These are phyloP conservation scores for Epizoanthus illoricatus DNA, from an alignment of 92 coral and sea anemone genomes.

Conservation along the genomic window DNA sequence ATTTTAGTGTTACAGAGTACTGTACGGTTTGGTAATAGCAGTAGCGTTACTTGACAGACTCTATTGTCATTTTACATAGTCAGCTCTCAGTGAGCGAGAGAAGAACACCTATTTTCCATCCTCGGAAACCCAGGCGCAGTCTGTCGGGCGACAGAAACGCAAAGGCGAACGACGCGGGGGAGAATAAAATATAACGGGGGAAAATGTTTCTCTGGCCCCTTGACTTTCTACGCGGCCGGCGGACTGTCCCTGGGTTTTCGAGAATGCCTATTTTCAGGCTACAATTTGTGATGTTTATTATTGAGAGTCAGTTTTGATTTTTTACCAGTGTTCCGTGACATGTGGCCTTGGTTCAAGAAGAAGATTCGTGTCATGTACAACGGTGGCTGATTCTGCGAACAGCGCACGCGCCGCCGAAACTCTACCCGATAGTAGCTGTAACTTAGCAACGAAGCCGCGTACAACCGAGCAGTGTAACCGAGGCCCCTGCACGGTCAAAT, in stretches of 20 bases:
- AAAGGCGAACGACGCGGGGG: too few relatives aligned
- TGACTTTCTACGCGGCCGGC: too few relatives aligned
- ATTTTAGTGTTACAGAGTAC: too few relatives aligned
- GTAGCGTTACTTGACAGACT: too few relatives aligned
- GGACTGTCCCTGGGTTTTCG: background rate
- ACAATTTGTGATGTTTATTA: background rate
- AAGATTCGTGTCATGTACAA: constrained; percentile 68
- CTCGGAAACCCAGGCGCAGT: too few relatives aligned
- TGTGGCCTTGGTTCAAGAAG: constrained; percentile 75
- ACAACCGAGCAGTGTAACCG: constrained; percentile 66
- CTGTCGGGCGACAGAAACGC: too few relatives aligned
- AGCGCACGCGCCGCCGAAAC: constrained; percentile 16
- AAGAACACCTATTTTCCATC: too few relatives aligned
- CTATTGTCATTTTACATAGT: too few relatives aligned
- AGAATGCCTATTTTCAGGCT: background rate
- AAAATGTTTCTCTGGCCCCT: too few relatives aligned
- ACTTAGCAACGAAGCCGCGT: constrained; percentile 56
- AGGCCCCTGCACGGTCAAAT: constrained; percentile 84
- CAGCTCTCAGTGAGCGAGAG: too few relatives aligned
- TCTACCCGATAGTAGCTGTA: constrained; percentile 65
- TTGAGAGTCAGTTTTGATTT: background rate
- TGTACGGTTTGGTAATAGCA: too few relatives aligned
- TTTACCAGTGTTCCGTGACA: constrained; percentile 72
- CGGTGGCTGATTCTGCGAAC: constrained; percentile 23
- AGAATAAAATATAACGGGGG: too few relatives aligned